Percentiles rank a stretch among this genome's conserved stretches.
Evolutionary conservation across 2,888 invertebrate genomes (phyloP).

Genomic region (Dryadula phaetusa): DNA sequence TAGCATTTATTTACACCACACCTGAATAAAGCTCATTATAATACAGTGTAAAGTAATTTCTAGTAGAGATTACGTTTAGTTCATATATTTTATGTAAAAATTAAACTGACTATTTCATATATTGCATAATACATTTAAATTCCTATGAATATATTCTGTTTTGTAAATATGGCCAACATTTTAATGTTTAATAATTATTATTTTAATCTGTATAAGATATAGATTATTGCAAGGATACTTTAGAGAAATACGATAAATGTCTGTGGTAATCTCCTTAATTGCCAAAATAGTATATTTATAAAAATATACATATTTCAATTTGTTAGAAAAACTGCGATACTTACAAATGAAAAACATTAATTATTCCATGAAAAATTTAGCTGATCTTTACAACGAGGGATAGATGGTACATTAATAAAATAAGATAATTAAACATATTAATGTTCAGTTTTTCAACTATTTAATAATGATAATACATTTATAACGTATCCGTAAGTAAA

Average conservation of each 20-base stretch:
- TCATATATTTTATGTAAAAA: constrained; percentile 43
- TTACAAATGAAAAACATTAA: constrained; percentile 8
- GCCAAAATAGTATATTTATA: constrained; percentile 75
- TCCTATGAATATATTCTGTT: constrained; percentile 35
- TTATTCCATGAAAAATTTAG: not conserved
- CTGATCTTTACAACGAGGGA: not conserved
- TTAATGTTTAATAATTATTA: constrained; percentile 28
- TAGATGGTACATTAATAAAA: not conserved
- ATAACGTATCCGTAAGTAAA: constrained; percentile 40
- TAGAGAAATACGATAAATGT: constrained; percentile 55
- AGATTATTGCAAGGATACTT: constrained; percentile 42
- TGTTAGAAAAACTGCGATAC: constrained; percentile 27
- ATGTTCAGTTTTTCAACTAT: not conserved
- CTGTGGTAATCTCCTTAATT: constrained; percentile 84
- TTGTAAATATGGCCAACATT: constrained; percentile 38
- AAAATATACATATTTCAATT: constrained; percentile 38
- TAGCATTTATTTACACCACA: constrained; percentile 79
- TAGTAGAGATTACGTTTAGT: constrained; percentile 42
- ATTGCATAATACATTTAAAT: constrained; percentile 56
- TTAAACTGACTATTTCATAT: constrained; percentile 43
- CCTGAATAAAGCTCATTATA: constrained; percentile 82
- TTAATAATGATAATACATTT: constrained; percentile 31
- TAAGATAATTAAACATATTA: not conserved
- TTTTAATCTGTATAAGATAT: constrained; percentile 39
- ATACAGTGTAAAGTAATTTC: constrained; percentile 41